Evolutionary conservation across 1,140 invertebrate genomes (phyloP).

Genomic region (Antheraea mylitta): DNA sequence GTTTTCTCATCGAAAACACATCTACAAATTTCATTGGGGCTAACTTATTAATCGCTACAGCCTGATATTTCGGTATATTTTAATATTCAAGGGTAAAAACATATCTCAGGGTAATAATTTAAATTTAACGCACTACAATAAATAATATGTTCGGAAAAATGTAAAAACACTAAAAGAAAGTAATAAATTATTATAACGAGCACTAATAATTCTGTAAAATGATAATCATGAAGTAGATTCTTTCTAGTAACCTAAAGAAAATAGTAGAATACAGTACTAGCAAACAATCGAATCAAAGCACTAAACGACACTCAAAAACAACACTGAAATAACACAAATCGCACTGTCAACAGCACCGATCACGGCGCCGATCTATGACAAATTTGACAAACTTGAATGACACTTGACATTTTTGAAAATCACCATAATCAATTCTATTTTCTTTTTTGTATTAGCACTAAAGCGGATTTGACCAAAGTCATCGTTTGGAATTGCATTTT

Average conservation of each 20-base stretch:
- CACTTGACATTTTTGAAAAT: neutral
- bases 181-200: neutral
- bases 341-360: conserved; percentile 17
- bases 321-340: conserved; percentile 38
- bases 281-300: conserved; percentile 68
- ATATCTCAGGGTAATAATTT: conserved; percentile 6
- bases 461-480: no score
- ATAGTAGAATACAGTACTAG: conserved; percentile 55
- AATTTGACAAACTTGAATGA: neutral
- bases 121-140: conserved; percentile 14
- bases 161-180: neutral
- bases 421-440: no score
- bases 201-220: neutral
- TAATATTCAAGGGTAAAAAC: neutral
- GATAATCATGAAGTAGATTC: conserved; percentile 29
- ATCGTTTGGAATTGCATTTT: no score
- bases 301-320: conserved; percentile 58
- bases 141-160: neutral
- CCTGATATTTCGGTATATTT: neutral
- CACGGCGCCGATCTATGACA: neutral
- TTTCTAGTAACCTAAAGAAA: conserved; percentile 56
- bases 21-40: conserved; percentile 57
- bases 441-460: no score
- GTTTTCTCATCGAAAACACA: conserved; percentile 63
- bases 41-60: conserved; percentile 29